Evolutionary conservation across 2,797 vertebrate genomes (phyloP).

Genomic region (Morelia viridis): DNA sequence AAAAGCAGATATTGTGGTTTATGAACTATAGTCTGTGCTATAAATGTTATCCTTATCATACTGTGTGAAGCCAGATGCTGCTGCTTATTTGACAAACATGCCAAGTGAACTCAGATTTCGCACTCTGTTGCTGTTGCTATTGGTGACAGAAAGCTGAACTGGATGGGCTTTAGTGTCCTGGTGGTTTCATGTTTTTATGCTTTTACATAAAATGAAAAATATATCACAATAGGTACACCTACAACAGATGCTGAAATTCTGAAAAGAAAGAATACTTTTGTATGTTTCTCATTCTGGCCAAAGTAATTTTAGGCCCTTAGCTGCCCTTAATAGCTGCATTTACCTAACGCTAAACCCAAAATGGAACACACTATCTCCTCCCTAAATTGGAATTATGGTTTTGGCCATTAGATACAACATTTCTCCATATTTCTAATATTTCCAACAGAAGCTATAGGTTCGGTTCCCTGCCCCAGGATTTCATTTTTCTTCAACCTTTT

Average conservation of each 20-base stretch:
- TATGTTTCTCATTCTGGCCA: neutral
- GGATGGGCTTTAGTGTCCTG: neutral
- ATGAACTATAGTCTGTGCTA: neutral
- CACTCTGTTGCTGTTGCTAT: neutral
- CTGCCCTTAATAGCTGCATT: neutral
- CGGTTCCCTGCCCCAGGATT: neutral
- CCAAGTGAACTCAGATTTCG: neutral
- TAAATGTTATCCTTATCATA: neutral
- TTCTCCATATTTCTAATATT: constrained; percentile 23
- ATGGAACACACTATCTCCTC: neutral
- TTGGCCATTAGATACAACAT: neutral
- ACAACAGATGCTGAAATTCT: neutral
- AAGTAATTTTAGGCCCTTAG: neutral
- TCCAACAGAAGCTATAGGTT: neutral
- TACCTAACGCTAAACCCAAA: neutral
- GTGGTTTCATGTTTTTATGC: neutral
- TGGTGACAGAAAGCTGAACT: neutral
- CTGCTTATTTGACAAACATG: neutral
- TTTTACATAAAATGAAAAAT: neutral
- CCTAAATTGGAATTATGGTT: neutral
- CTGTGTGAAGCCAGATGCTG: neutral
- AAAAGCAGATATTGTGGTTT: neutral
- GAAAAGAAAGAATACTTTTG: neutral
- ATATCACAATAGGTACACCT: neutral
- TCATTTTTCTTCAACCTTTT: no score